phyloP scores from a whole-genome alignment of 2,113 vertebrate species.

The Archocentrus centrarchus region DNA sequence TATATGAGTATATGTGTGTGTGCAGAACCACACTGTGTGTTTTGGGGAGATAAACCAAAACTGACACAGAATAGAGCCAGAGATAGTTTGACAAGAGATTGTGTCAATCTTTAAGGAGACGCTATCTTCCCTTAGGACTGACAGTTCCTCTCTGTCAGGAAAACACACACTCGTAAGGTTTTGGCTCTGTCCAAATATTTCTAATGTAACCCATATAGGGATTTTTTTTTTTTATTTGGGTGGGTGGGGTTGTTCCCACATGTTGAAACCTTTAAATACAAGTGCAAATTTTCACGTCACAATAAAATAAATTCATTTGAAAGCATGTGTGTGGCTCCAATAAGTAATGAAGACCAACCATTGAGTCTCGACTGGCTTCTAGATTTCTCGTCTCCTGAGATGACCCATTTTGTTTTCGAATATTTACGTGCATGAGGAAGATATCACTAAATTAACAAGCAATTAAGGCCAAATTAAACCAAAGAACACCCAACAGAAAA shows the following conservation, averaged over 20 bases:
- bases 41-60: constrained; percentile 19
- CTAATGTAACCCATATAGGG: not conserved
- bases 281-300: not conserved
- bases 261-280: not conserved
- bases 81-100: constrained; percentile 47
- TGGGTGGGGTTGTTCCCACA: too few species aligned
- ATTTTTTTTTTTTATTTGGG: not conserved
- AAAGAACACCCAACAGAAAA: not conserved
- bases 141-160: not conserved
- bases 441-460: not conserved
- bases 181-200: not conserved
- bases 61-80: constrained; percentile 33
- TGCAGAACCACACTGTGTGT: not conserved
- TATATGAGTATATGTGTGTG: not conserved
- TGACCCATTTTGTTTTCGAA: not conserved
- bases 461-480: not conserved
- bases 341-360: not conserved
- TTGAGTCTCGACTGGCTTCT: not conserved
- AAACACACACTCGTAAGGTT: constrained; percentile 11
- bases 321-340: not conserved
- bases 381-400: not conserved
- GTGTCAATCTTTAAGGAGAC: constrained; percentile 48
- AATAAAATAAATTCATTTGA: not conserved
- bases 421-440: not conserved
- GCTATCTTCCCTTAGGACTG: constrained; percentile 24